Evolutionary conservation across 2,888 invertebrate species (phyloP).

Genomic region (Drosophila conformis): DNA sequence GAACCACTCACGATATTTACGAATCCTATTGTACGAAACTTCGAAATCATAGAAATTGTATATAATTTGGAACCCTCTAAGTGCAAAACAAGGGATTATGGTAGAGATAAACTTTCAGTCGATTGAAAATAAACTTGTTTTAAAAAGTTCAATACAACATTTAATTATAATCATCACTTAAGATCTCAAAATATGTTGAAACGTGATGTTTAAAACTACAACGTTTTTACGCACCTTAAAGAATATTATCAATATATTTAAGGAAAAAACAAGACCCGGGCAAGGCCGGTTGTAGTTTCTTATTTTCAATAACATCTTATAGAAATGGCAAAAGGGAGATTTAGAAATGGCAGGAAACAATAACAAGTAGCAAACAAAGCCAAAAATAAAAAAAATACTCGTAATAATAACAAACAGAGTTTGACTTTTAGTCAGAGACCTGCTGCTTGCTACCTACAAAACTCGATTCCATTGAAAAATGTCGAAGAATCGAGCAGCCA

Average conservation of each 20-base stretch:
- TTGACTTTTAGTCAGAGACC: constrained; percentile 61
- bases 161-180: neutral
- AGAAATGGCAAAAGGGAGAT: constrained; percentile 9
- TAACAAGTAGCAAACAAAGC: constrained; percentile 53
- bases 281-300: neutral
- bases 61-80: neutral
- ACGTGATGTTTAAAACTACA: neutral
- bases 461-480: constrained; percentile 59
- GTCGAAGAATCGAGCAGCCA: constrained; percentile 19
- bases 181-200: neutral
- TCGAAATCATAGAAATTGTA: neutral
- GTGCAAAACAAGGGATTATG: neutral
- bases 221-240: neutral
- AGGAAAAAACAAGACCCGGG: too few species aligned
- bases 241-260: neutral
- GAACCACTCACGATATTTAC: neutral
- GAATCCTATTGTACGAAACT: neutral
- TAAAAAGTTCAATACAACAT: neutral
- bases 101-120: neutral
- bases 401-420: constrained; percentile 68
- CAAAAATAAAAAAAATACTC: constrained; percentile 27
- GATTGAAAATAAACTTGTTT: neutral
- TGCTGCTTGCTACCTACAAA: constrained; percentile 38
- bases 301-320: constrained; percentile 31
- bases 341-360: constrained; percentile 43